A percentile compares a stretch with the other conserved stretches of the same genome.
Evolutionary conservation across 2,888 invertebrate species (phyloP).

Genomic region (Tyria jacobaeae): DNA sequence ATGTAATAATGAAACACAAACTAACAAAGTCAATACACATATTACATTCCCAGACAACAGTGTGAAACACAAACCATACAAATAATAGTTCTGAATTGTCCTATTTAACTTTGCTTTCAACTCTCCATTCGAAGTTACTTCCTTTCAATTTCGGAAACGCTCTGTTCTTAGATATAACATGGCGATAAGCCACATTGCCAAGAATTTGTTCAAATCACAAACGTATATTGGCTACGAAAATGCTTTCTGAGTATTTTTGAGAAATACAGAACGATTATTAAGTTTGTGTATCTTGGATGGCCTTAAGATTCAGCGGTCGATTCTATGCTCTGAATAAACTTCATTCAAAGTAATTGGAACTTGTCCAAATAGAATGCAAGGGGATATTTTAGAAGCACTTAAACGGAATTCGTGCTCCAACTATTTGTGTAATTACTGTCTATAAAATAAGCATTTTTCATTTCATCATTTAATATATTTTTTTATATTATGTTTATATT

Average conservation of each 20-base stretch:
- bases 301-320: constrained; percentile 31
- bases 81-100: constrained; percentile 36
- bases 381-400: constrained; percentile 35
- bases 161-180: constrained; percentile 20
- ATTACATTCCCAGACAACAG: constrained; percentile 18
- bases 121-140: constrained; percentile 26
- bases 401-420: constrained; percentile 21
- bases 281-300: constrained; percentile 25
- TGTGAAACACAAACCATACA: constrained; percentile 36
- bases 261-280: constrained; percentile 32
- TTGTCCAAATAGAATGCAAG: constrained; percentile 43
- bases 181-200: constrained; percentile 35
- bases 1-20: constrained; percentile 38
- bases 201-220: constrained; percentile 38
- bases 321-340: constrained; percentile 37
- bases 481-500: too few species aligned
- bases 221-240: constrained; percentile 27
- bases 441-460: too few species aligned
- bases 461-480: too few species aligned
- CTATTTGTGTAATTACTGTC: constrained; percentile 4
- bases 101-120: constrained; percentile 37
- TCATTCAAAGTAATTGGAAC: constrained; percentile 43
- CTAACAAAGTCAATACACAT: constrained; percentile 28
- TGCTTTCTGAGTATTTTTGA: constrained; percentile 27
- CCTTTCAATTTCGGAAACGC: constrained; percentile 20